A percentile compares a stretch with the other conserved stretches of the same genome.
phyloP scores from a whole-genome alignment of 2,113 vertebrate species.

The Grammomys surdaster region DNA sequence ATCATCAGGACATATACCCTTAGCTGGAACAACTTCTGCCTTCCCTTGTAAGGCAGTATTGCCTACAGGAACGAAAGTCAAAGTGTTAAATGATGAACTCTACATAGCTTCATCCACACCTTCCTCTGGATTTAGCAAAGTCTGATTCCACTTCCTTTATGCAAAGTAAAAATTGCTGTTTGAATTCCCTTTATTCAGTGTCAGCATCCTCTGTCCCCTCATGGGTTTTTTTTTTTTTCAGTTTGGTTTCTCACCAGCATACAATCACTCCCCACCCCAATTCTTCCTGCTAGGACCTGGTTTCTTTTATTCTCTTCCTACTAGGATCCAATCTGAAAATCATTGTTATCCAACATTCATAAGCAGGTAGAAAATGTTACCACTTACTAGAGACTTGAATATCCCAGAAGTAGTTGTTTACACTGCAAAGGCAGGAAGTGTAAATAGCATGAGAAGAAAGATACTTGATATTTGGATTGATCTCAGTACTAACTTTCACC shows the following conservation, averaged over 20 bases:
- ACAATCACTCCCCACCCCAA: neutral
- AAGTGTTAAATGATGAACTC: neutral
- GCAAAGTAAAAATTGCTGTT: neutral
- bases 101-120: too few relatives aligned
- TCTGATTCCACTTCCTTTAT: neutral
- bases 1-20: neutral
- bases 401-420: neutral
- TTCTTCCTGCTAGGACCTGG: neutral
- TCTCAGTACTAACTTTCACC: neutral
- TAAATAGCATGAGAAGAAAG: neutral
- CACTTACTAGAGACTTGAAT: neutral
- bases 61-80: neutral
- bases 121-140: neutral
- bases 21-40: neutral
- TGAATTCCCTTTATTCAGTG: fast-evolving
- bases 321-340: neutral
- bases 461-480: neutral
- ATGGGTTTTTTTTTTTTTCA: neutral
- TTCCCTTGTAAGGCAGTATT: neutral
- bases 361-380: neutral
- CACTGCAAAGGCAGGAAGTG: neutral
- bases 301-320: neutral
- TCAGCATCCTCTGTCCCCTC: fast-evolving
- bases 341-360: too few relatives aligned
- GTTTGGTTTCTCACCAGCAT: neutral